Conservation (phyloP, 2,888 invertebrate species). For the Heteromyza rotundicornis region DNA sequence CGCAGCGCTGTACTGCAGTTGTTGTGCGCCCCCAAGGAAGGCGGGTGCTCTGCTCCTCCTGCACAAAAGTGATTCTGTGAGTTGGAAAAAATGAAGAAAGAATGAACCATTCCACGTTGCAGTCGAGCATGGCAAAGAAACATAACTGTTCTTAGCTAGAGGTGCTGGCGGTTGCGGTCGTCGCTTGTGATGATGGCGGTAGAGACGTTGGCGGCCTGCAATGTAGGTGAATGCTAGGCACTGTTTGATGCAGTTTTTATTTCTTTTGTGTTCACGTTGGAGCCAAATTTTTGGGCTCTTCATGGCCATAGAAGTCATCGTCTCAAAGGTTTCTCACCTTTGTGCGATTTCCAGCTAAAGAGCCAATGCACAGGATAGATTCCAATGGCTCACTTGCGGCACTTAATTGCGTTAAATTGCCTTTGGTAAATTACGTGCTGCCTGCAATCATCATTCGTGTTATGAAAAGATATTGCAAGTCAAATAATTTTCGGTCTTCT, state of each 20-base stretch:
- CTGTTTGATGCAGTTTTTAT: background rate
- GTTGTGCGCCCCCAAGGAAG: too few species aligned
- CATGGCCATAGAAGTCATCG: background rate
- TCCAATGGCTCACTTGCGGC: background rate
- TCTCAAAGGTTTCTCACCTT: slow-evolving; percentile 23
- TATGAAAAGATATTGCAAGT: too few species aligned
- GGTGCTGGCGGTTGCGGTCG: background rate
- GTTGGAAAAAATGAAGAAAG: slow-evolving; percentile 12
- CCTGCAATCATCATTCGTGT: too few species aligned
- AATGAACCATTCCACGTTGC: slow-evolving; percentile 5
- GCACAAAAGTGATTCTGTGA: slow-evolving; percentile 23
- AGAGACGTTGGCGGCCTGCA: background rate
- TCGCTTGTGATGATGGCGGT: background rate
- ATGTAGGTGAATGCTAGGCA: slow-evolving; percentile 14
- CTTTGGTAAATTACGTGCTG: background rate
- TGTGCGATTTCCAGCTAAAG: too few species aligned
- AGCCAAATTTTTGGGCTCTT: background rate
- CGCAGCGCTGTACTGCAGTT: too few species aligned
- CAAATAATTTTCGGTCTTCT: too few species aligned
- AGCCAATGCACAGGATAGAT: too few species aligned
- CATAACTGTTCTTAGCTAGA: slow-evolving; percentile 12
- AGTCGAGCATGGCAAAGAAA: too few species aligned
- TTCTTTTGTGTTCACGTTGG: background rate
- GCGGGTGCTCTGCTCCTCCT: background rate
- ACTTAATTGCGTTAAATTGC: background rate